Conservation (phyloP, 2,797 vertebrate species). For the Helostoma temminkii region DNA sequence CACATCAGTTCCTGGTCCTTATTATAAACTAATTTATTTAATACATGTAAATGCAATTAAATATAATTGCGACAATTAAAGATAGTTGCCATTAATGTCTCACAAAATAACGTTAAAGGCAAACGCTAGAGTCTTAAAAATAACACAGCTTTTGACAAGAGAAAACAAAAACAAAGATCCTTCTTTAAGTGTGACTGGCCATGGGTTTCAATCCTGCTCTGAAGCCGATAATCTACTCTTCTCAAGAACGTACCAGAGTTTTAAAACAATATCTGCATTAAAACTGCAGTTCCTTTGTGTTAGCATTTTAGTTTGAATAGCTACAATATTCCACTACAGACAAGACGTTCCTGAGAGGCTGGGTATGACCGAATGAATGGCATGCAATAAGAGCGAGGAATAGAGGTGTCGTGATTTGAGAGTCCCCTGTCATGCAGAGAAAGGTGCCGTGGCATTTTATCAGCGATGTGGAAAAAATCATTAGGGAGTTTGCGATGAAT, state of each 20-base stretch:
- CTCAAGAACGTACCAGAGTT: constrained; percentile 10
- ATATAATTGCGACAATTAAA: no score
- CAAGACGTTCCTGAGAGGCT: constrained; percentile 14
- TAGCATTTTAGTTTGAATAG: constrained; percentile 12
- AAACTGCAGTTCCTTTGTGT: neutral
- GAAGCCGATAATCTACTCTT: constrained; percentile 49
- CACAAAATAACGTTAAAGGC: neutral
- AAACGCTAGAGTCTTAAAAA: constrained; percentile 8
- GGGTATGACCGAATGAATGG: constrained; percentile 50
- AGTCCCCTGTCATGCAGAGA: constrained; percentile 47
- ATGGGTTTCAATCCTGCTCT: constrained; percentile 62
- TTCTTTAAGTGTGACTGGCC: constrained; percentile 73
- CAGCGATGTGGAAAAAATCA: constrained; percentile 54
- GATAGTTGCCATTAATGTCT: no score
- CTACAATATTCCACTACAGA: neutral
- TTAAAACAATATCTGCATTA: constrained; percentile 7
- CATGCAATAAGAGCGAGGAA: constrained; percentile 60
- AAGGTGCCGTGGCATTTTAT: constrained; percentile 52
- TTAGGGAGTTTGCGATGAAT: constrained; percentile 62
- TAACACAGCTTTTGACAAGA: constrained; percentile 12
- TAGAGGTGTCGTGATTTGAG: constrained; percentile 62
- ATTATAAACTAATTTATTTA: constrained; percentile 24
- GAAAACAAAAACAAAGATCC: constrained; percentile 54
- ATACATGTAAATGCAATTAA: neutral
- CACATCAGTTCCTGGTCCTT: constrained; percentile 10